These are phyloP conservation scores for Limanda limanda DNA, from an alignment of 2,113 vertebrate species.

Conservation along the genomic window DNA sequence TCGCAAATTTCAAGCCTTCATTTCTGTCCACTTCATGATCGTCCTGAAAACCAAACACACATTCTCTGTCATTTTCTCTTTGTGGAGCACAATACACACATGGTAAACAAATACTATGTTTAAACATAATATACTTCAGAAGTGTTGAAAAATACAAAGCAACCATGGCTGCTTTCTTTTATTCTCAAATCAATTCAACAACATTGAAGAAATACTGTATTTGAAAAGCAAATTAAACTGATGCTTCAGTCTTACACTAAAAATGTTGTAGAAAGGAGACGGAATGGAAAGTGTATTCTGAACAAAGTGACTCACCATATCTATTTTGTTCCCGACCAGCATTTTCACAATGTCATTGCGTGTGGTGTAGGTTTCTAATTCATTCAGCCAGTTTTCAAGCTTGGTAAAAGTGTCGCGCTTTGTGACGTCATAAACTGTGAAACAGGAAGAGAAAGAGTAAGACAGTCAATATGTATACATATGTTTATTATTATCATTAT, in stretches of 20 bases:
- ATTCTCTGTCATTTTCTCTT: not conserved
- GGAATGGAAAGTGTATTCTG: not conserved
- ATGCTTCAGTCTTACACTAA: not conserved
- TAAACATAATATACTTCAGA: not conserved
- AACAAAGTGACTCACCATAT: slow-evolving; percentile 86
- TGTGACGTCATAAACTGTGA: slow-evolving; percentile 94
- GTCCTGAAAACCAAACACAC: slow-evolving; percentile 81
- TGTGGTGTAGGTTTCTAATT: slow-evolving; percentile 97
- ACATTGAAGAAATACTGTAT: not conserved
- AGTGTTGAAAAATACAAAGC: not conserved
- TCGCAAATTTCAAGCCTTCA: slow-evolving; percentile 96
- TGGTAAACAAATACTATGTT: not conserved
- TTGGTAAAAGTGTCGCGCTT: slow-evolving; percentile 94
- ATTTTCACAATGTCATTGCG: slow-evolving; percentile 97
- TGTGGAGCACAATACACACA: not conserved
- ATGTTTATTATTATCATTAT: not conserved
- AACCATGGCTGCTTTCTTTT: not conserved
- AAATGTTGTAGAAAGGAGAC: not conserved
- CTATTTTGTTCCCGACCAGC: slow-evolving; percentile 98
- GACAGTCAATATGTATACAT: not conserved
- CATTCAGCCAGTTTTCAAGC: slow-evolving; percentile 97
- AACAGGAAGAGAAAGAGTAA: slow-evolving; percentile 36
- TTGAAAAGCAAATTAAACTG: slow-evolving; percentile 1
- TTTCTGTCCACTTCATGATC: slow-evolving; percentile 95
- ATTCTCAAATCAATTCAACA: too few relatives aligned